phyloP scores from a whole-genome alignment of 1,140 invertebrate genomes.

The Drosophila nasuta region DNA sequence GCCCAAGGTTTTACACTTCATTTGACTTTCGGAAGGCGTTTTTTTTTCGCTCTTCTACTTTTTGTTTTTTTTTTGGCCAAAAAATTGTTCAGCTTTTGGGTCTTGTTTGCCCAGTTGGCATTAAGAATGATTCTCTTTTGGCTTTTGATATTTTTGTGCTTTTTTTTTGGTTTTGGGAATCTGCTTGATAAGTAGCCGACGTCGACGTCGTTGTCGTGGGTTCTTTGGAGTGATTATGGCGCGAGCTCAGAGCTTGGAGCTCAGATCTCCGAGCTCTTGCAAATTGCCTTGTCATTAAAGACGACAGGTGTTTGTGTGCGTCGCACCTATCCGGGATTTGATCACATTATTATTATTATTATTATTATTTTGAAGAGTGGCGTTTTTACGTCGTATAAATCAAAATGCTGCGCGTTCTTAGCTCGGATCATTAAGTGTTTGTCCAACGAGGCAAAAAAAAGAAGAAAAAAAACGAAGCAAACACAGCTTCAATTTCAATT shows the following conservation, averaged over 20 bases:
- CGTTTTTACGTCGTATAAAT: slow-evolving; percentile 28
- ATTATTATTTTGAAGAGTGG: slow-evolving; percentile 5
- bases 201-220: background rate
- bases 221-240: background rate
- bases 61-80: slow-evolving; percentile 4
- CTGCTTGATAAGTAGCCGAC: slow-evolving; percentile 11
- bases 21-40: slow-evolving; percentile 42
- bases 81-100: background rate
- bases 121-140: slow-evolving; percentile 16
- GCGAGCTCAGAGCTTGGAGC: slow-evolving; percentile 13
- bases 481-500: slow-evolving; percentile 35
- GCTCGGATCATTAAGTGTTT: slow-evolving; percentile 32
- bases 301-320: background rate
- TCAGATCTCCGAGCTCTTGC: background rate
- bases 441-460: too few species aligned
- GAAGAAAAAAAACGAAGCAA: too few species aligned
- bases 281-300: slow-evolving; percentile 24
- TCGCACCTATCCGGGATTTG: slow-evolving; percentile 38
- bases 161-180: background rate
- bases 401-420: slow-evolving; percentile 27
- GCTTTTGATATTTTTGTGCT: slow-evolving; percentile 3
- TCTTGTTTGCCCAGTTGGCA: slow-evolving; percentile 35
- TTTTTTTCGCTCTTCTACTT: background rate
- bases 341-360: background rate
- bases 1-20: slow-evolving; percentile 46